Percentiles rank a stretch among this genome's conserved stretches.
Conservation (phyloP, 2,888 invertebrate genomes). For the Eupithecia subfuscata region DNA sequence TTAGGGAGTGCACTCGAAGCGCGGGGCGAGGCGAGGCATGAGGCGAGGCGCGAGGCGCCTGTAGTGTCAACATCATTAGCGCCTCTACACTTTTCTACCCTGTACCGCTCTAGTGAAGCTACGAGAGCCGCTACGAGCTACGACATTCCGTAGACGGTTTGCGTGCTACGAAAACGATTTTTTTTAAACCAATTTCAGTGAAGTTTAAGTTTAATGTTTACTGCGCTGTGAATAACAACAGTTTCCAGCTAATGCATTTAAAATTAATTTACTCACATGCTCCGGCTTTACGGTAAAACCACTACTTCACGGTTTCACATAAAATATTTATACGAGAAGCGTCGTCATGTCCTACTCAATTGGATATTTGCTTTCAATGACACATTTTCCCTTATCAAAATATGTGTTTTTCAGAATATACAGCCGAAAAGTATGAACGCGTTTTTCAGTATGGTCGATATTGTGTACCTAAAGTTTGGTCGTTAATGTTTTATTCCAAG, state of each 20-base stretch:
- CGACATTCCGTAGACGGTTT: conserved; percentile 42
- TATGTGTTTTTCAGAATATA: neutral
- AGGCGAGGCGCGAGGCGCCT: conserved; percentile 55
- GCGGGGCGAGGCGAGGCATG: conserved; percentile 40
- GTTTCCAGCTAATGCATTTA: conserved; percentile 12
- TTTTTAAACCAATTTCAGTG: neutral
- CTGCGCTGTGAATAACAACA: neutral
- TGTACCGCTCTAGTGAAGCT: conserved; percentile 60
- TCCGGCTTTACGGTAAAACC: conserved; percentile 59
- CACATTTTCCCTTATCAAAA: neutral
- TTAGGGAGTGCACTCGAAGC: conserved; percentile 61
- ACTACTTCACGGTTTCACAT: conserved; percentile 61
- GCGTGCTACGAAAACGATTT: conserved; percentile 13
- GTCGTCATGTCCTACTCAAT: conserved; percentile 38
- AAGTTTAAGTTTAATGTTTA: neutral
- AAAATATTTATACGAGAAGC: conserved; percentile 54
- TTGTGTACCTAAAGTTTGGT: neutral
- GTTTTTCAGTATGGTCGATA: conserved; percentile 17
- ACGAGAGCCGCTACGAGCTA: conserved; percentile 53
- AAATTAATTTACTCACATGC: conserved; percentile 48
- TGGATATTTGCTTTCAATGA: conserved; percentile 38
- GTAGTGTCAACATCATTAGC: conserved; percentile 82
- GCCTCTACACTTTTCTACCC: conserved; percentile 60
- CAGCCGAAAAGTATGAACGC: neutral
- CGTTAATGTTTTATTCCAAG: conserved; percentile 7